These are phyloP conservation scores for Piaya cayana DNA, from an alignment of 2,113 vertebrate genomes.

Conservation along the genomic window DNA sequence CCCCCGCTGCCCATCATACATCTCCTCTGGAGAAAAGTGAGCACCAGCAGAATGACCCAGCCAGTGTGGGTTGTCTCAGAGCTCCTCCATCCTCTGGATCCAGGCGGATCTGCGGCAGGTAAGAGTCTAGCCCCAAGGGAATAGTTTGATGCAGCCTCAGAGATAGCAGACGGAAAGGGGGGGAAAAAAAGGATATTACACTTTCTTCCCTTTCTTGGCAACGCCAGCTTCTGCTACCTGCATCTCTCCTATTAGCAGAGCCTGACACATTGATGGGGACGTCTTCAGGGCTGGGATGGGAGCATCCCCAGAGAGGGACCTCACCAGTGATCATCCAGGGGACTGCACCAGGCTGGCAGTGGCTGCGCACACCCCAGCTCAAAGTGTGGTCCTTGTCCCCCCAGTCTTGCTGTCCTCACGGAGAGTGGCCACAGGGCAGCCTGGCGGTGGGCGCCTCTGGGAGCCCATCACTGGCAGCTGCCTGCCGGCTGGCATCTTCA, in stretches of 20 bases:
- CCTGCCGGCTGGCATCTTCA: neutral
- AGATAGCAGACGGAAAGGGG: neutral
- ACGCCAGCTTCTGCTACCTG: neutral
- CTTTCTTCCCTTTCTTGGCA: neutral
- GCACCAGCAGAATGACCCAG: too few relatives aligned
- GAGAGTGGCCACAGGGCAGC: neutral
- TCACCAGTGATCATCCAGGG: neutral
- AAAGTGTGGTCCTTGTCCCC: neutral
- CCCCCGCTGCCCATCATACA: too few relatives aligned
- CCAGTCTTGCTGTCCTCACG: neutral
- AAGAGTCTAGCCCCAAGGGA: neutral
- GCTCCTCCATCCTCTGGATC: neutral
- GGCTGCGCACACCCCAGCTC: neutral
- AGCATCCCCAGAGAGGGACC: neutral
- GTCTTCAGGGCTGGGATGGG: neutral
- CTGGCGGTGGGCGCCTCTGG: accelerated
- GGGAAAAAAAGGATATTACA: neutral
- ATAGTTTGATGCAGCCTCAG: neutral
- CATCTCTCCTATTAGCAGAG: neutral
- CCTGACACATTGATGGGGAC: neutral
- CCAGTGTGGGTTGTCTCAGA: neutral
- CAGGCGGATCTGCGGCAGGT: neutral
- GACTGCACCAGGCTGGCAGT: neutral
- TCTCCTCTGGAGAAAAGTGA: too few relatives aligned
- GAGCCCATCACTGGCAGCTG: neutral